A percentile compares a stretch with the other conserved stretches of the same genome.
phyloP scores from a whole-genome alignment of 2,113 vertebrate genomes.

The Oncorhynchus tshawytscha region DNA sequence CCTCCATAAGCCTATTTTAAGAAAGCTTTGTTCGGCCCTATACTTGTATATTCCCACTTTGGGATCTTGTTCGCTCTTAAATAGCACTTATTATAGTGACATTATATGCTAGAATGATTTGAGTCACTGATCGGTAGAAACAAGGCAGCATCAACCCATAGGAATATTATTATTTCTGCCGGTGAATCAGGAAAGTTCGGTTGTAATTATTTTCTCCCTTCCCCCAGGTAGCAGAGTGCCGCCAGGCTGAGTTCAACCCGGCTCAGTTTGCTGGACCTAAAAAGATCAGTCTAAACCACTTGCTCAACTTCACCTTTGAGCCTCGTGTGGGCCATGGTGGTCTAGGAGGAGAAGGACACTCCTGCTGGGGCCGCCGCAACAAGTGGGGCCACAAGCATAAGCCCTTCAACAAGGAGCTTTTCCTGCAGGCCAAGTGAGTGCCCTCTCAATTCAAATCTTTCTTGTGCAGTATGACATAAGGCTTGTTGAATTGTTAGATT shows the following conservation, averaged over 20 bases:
- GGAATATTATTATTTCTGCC: no score
- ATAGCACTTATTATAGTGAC: no score
- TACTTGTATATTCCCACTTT: no score
- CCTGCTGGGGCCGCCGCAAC: slow-evolving; percentile 92
- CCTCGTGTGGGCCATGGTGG: slow-evolving; percentile 88
- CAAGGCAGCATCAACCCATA: no score
- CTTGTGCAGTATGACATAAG: no score
- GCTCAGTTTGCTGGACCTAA: slow-evolving; percentile 97
- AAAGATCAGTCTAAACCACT: slow-evolving; percentile 97
- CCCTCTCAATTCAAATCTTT: background rate
- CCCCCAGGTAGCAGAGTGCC: slow-evolving; percentile 93
- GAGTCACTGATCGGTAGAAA: no score
- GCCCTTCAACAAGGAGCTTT: slow-evolving; percentile 98
- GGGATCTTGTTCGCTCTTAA: no score
- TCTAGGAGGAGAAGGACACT: slow-evolving; percentile 80
- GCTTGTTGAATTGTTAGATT: background rate
- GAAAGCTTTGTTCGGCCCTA: no score
- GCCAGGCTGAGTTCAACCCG: slow-evolving; percentile 97
- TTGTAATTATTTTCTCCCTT: background rate
- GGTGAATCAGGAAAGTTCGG: no score
- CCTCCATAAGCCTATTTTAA: no score
- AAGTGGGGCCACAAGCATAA: slow-evolving; percentile 95
- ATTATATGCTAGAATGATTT: no score
- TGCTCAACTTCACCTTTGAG: slow-evolving; percentile 98
- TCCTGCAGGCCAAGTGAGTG: slow-evolving; percentile 96